phyloP scores from a whole-genome alignment of 1,140 invertebrate genomes.

The Pygmarrhopalites habei region DNA sequence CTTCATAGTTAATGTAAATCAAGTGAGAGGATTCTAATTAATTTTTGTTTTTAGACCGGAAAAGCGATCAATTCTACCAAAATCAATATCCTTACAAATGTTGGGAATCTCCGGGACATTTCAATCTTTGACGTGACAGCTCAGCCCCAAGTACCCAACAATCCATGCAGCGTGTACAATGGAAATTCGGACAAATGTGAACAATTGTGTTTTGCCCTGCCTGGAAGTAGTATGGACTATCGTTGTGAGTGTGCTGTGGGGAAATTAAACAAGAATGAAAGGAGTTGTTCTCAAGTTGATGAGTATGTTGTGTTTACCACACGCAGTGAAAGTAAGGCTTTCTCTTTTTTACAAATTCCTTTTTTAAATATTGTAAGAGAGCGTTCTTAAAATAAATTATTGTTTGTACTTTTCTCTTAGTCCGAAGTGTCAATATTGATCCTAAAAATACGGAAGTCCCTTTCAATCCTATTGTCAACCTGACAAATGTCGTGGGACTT shows the following conservation, averaged over 20 bases:
- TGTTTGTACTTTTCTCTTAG: too few species aligned
- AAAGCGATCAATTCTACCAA: not conserved
- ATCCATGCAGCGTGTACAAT: conserved; percentile 60
- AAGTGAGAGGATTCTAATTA: not conserved
- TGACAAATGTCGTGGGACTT: conserved; percentile 92
- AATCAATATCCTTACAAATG: conserved; percentile 49
- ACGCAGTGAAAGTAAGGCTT: conserved; percentile 82
- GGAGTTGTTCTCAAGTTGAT: conserved; percentile 67
- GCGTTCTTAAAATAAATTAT: too few species aligned
- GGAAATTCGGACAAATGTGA: conserved; percentile 79
- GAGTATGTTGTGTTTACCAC: conserved; percentile 89
- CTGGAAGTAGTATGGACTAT: conserved; percentile 48
- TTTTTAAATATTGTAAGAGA: too few species aligned
- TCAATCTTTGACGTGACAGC: conserved; percentile 80
- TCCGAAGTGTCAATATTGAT: conserved; percentile 75
- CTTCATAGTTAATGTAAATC: too few species aligned
- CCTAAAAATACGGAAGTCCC: conserved; percentile 70
- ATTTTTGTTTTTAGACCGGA: conserved; percentile 1
- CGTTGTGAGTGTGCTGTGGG: conserved; percentile 89
- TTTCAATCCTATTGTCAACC: conserved; percentile 74
- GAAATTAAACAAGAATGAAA: conserved; percentile 53
- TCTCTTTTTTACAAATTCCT: too few species aligned
- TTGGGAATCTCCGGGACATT: conserved; percentile 77
- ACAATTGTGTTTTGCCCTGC: conserved; percentile 91
- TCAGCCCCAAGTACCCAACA: conserved; percentile 70